Conservation (phyloP, 2,797 vertebrate species). For the Oophaga sylvatica region DNA sequence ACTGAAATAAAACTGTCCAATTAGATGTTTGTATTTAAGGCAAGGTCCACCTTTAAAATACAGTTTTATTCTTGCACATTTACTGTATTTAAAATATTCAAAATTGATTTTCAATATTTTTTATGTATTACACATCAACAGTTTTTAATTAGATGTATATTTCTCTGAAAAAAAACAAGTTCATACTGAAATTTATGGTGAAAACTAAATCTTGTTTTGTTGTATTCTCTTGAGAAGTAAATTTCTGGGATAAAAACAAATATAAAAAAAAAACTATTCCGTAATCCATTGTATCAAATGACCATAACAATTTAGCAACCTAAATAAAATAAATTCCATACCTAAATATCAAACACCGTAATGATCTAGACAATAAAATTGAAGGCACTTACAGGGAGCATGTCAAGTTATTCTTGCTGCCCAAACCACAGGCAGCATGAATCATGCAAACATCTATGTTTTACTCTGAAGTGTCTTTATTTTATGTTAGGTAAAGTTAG, state of each 20-base stretch:
- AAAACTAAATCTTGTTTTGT: conserved; percentile 22
- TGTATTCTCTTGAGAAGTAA: conserved; percentile 20
- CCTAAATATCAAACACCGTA: not conserved
- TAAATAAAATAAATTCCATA: not conserved
- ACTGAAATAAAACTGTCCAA: not conserved
- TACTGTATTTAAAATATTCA: not conserved
- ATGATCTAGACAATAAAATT: not conserved
- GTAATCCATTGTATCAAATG: not conserved
- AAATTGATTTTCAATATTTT: conserved; percentile 1
- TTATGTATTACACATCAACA: conserved; percentile 18
- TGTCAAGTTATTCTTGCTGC: too few relatives aligned
- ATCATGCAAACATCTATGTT: too few relatives aligned
- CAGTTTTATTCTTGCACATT: too few relatives aligned
- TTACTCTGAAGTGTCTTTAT: too few relatives aligned
- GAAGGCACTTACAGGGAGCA: too few relatives aligned
- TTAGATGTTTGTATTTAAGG: not conserved
- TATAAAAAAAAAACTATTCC: conserved; percentile 16
- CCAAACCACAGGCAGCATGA: too few relatives aligned
- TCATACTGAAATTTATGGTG: conserved; percentile 20
- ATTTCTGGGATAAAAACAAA: not conserved
- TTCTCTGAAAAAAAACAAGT: conserved; percentile 33
- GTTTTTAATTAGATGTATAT: conserved; percentile 6
- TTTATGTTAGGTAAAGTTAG: too few relatives aligned
- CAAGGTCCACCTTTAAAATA: not conserved
- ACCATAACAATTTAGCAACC: not conserved